A percentile compares a stretch with the other conserved stretches of the same genome.
These are phyloP conservation scores for Lasioglossum villosulum DNA, from an alignment of 2,888 invertebrate species.

Conservation along the genomic window DNA sequence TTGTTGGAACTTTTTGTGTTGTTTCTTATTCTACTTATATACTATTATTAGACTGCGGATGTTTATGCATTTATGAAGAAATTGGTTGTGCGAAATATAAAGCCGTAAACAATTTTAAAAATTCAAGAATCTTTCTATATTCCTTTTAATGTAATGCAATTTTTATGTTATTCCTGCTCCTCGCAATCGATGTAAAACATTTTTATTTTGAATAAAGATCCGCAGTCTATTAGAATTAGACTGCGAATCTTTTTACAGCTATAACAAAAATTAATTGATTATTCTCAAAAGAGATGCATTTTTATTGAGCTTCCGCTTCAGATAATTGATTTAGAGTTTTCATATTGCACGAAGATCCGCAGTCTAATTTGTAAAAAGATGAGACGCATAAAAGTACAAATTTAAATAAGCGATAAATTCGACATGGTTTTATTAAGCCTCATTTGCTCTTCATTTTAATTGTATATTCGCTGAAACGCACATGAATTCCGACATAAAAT, in stretches of 20 bases:
- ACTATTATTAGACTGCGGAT: background rate
- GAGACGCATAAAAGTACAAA: background rate
- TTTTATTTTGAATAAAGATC: no score
- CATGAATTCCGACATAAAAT: no score
- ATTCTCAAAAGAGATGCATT: background rate
- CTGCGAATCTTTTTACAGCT: background rate
- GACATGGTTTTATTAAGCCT: background rate
- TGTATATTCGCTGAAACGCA: background rate
- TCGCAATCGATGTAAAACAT: no score
- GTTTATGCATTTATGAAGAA: background rate
- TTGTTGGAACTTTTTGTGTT: background rate
- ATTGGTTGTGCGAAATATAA: no score
- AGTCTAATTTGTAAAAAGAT: background rate
- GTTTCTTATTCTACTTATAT: background rate
- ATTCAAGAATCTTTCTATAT: no score
- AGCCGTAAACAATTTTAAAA: no score
- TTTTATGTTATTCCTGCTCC: no score
- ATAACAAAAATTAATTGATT: background rate
- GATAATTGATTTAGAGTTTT: background rate
- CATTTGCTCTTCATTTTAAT: background rate
- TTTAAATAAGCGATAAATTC: background rate
- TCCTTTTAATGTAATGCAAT: no score
- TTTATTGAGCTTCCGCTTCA: background rate
- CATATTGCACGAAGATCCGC: background rate
- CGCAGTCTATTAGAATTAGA: background rate